Conservation (phyloP, 2,113 vertebrate species). For the Ibidorhyncha struthersii region DNA sequence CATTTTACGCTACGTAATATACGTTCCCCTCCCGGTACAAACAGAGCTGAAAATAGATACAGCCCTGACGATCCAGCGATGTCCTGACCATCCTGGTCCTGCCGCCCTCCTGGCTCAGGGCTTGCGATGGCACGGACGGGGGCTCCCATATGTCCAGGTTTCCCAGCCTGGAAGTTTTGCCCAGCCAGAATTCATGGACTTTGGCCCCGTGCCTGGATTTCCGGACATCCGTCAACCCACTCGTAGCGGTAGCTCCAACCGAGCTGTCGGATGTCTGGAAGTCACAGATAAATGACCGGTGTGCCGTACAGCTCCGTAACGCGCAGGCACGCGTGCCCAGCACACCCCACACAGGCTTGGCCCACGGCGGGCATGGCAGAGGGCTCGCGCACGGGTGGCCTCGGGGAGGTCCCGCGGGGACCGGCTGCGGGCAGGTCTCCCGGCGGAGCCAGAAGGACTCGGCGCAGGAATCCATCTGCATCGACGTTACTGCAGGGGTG, state of each 20-base stretch:
- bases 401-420: fast-evolving
- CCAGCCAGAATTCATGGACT: neutral
- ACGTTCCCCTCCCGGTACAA: neutral
- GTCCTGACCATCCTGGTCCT: neutral
- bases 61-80: neutral
- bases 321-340: neutral
- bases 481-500: fast-evolving
- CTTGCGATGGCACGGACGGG: neutral
- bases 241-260: neutral
- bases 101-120: neutral
- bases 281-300: neutral
- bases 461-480: neutral
- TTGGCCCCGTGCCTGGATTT: neutral
- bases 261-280: neutral
- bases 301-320: neutral
- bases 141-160: slow-evolving; percentile 29
- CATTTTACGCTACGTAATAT: fast-evolving
- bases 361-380: neutral
- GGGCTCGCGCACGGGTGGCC: neutral
- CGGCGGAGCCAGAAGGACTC: neutral
- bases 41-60: slow-evolving; percentile 9
- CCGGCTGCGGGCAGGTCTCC: neutral
- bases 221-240: slow-evolving; percentile 6
- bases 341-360: neutral
- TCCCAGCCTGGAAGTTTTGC: neutral